Conservation (phyloP, 2,797 vertebrate species). For the Chrosomus eos region DNA sequence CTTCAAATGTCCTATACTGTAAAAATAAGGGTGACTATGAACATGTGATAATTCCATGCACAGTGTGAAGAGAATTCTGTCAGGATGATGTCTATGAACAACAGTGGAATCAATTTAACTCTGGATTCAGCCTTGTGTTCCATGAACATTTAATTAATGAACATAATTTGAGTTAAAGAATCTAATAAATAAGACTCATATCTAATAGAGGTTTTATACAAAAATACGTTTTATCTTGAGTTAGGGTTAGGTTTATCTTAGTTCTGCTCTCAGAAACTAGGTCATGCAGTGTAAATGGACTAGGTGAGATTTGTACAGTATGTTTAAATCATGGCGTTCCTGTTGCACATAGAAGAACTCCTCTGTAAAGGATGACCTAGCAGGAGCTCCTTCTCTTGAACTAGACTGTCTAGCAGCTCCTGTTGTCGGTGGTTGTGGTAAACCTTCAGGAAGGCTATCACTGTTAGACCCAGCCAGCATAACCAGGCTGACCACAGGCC, state of each 20-base stretch:
- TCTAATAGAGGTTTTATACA: neutral
- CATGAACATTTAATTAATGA: neutral
- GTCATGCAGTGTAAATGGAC: slow-evolving; percentile 9
- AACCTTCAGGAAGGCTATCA: slow-evolving; percentile 94
- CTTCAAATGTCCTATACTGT: neutral
- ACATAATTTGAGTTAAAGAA: neutral
- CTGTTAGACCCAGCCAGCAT: slow-evolving; percentile 90
- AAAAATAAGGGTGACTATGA: neutral
- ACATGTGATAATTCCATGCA: neutral
- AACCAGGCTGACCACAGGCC: slow-evolving; percentile 97
- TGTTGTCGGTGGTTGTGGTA: slow-evolving; percentile 95
- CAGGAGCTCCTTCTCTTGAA: slow-evolving; percentile 95
- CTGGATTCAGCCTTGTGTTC: neutral
- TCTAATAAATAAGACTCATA: neutral
- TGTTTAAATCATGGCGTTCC: slow-evolving; percentile 88
- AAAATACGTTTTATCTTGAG: slow-evolving; percentile 14
- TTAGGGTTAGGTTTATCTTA: too few relatives aligned
- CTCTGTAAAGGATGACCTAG: slow-evolving; percentile 83
- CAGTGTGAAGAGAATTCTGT: neutral
- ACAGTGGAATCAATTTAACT: neutral
- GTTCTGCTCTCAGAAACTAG: neutral
- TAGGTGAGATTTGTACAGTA: neutral
- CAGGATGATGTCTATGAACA: neutral
- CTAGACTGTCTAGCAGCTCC: slow-evolving; percentile 91
- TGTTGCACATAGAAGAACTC: slow-evolving; percentile 81